Evolutionary conservation across 2,888 invertebrate species (phyloP).

Genomic region (Terebella lapidaria): DNA sequence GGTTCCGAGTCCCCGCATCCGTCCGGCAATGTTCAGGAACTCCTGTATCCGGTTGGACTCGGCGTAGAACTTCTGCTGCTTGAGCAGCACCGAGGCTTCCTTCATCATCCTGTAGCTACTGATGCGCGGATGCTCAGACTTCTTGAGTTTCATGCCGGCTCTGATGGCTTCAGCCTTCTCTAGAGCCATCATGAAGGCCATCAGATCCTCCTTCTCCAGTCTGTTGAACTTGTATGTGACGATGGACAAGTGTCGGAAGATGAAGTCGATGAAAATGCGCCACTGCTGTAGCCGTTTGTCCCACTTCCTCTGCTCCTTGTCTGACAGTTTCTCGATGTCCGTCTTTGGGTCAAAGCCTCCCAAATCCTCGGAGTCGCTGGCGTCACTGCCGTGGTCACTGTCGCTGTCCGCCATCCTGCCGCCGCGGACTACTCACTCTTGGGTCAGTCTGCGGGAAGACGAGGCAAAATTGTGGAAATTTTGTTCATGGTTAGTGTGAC

Average conservation of each 20-base stretch:
- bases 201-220: conserved; percentile 23
- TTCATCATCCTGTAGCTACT: conserved; percentile 20
- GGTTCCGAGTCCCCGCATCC: conserved; percentile 21
- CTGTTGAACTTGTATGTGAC: conserved; percentile 25
- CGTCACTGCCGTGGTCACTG: conserved; percentile 9
- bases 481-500: too few relatives aligned
- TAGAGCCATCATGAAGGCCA: conserved; percentile 19
- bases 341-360: conserved; percentile 10
- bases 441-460: too few relatives aligned
- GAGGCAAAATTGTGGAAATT: too few relatives aligned
- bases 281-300: conserved; percentile 22
- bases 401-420: conserved; percentile 19
- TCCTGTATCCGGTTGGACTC: conserved; percentile 17
- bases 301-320: conserved; percentile 23
- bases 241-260: conserved; percentile 25
- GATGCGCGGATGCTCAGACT: conserved; percentile 20
- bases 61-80: conserved; percentile 4
- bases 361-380: conserved; percentile 7
- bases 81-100: conserved; percentile 18
- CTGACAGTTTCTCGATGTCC: conserved; percentile 15
- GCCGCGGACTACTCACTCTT: too few relatives aligned
- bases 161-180: conserved; percentile 22
- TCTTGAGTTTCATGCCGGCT: conserved; percentile 21
- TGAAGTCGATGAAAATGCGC: conserved; percentile 26
- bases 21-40: conserved; percentile 23